A percentile compares a stretch with the other conserved stretches of the same genome.
Conservation (phyloP, 2,113 vertebrate genomes). For the Gambusia affinis region DNA sequence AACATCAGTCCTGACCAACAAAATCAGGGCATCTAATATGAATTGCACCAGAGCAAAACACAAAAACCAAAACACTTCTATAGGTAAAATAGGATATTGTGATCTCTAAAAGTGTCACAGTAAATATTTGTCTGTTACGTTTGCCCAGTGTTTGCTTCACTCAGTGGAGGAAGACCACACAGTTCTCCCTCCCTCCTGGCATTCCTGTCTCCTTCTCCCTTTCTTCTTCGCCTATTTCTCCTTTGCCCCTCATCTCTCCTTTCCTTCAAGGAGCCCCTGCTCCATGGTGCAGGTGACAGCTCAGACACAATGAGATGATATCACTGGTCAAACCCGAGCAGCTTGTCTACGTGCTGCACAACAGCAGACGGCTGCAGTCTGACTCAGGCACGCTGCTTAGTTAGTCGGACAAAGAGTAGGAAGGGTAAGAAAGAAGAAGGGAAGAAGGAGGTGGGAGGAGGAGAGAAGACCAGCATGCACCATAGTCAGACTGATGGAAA, state of each 20-base stretch:
- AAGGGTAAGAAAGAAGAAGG: neutral
- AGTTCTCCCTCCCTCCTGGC: slow-evolving; percentile 16
- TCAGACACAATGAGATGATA: slow-evolving; percentile 71
- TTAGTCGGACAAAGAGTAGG: slow-evolving; percentile 17
- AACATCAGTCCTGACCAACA: neutral
- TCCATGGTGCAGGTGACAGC: slow-evolving; percentile 72
- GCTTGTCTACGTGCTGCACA: slow-evolving; percentile 54
- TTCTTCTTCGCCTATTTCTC: slow-evolving; percentile 18
- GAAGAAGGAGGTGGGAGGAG: slow-evolving; percentile 11
- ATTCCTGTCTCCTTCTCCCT: slow-evolving; percentile 23
- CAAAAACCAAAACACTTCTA: too few relatives aligned
- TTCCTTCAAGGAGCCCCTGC: slow-evolving; percentile 33
- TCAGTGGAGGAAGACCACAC: slow-evolving; percentile 34
- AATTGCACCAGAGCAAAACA: too few relatives aligned
- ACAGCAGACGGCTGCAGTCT: slow-evolving; percentile 53
- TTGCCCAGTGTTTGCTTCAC: neutral
- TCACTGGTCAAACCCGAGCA: slow-evolving; percentile 41
- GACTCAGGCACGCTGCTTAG: slow-evolving; percentile 53
- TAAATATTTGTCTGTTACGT: neutral
- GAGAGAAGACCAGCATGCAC: slow-evolving; percentile 5
- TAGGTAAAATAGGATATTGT: neutral
- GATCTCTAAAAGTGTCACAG: neutral
- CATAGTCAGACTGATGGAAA: slow-evolving; percentile 8
- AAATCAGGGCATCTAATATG: neutral
- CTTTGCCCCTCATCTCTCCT: slow-evolving; percentile 11